Conservation (phyloP, 2,113 vertebrate genomes). For the Alaudala cheleensis region DNA sequence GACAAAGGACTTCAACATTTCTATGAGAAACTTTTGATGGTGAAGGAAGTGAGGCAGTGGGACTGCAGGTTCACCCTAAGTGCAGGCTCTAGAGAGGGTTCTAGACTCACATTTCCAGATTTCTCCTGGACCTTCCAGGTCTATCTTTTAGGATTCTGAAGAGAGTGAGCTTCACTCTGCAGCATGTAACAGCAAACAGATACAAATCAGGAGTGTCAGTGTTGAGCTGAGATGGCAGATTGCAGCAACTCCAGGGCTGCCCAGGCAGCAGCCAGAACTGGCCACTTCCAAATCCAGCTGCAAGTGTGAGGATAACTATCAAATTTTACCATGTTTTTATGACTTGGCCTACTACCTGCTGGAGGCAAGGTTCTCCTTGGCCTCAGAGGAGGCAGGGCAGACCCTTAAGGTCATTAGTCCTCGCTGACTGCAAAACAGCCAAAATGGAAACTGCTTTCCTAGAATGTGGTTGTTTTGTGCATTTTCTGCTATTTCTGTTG, state of each 20-base stretch:
- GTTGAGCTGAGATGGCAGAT: background rate
- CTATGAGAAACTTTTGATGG: background rate
- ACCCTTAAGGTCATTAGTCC: background rate
- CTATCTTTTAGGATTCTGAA: background rate
- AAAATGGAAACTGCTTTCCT: background rate
- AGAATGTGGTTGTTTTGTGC: background rate
- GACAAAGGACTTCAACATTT: background rate
- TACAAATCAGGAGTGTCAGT: background rate
- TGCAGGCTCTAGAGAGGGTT: background rate
- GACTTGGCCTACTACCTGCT: background rate
- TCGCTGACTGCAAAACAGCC: background rate
- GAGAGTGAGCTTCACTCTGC: background rate
- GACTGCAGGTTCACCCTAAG: background rate
- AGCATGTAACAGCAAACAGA: background rate
- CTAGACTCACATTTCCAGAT: background rate
- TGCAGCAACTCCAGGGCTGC: background rate
- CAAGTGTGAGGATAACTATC: slow-evolving; percentile 7
- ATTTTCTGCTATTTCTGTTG: background rate
- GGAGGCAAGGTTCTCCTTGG: background rate
- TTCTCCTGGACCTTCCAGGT: background rate
- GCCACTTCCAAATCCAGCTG: background rate
- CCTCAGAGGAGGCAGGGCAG: background rate
- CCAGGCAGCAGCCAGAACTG: background rate
- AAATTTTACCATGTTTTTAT: background rate
- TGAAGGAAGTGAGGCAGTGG: background rate